Percentiles rank a stretch among this genome's conserved stretches.
Conservation (phyloP, 2,797 vertebrate genomes). For the Sibirionetta formosa region DNA sequence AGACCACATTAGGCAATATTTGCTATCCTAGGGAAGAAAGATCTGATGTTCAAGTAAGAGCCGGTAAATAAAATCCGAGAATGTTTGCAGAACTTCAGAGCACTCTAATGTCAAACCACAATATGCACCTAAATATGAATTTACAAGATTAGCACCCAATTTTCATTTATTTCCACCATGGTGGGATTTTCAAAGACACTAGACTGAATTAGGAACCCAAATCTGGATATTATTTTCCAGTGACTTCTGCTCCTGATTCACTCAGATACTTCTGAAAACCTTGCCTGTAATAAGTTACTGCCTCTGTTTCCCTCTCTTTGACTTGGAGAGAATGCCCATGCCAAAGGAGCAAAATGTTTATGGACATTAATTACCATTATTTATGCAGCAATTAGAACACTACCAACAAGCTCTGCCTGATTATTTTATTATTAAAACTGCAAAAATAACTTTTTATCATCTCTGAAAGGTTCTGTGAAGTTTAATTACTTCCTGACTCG, state of each 20-base stretch:
- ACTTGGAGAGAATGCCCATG: background rate
- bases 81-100: background rate
- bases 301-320: background rate
- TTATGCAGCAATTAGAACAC: background rate
- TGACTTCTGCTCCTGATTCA: background rate
- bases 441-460: background rate
- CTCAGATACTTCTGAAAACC: background rate
- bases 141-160: background rate
- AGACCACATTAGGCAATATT: background rate
- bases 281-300: background rate
- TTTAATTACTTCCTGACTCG: background rate
- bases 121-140: background rate
- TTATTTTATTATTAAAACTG: background rate
- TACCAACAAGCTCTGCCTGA: background rate
- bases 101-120: fast-evolving
- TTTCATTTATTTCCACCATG: background rate
- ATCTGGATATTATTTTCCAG: background rate
- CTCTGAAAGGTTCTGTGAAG: background rate
- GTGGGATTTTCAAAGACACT: background rate
- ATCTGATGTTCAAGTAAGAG: background rate
- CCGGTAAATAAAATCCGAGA: fast-evolving
- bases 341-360: fast-evolving
- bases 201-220: background rate
- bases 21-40: background rate
- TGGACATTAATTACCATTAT: background rate